Percentiles rank a stretch among this genome's conserved stretches.
Conservation (phyloP, 2,113 vertebrate genomes). For the Tonatia bakeri region DNA sequence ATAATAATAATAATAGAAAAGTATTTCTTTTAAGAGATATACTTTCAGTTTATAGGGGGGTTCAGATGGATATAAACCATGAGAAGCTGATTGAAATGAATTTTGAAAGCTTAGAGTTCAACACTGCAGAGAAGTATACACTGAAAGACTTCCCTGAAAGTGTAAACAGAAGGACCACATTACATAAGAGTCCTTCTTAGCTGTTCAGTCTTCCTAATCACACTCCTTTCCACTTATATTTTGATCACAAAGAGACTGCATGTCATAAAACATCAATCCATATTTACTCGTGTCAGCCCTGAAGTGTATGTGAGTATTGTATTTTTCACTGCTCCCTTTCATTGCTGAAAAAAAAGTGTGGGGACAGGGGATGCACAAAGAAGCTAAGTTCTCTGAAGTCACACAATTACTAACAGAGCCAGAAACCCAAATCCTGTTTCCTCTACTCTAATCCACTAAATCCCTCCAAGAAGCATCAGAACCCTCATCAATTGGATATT, state of each 20-base stretch:
- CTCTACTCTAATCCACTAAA: not conserved
- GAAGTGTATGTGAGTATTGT: not conserved
- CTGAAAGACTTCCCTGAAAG: not conserved
- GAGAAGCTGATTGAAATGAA: not conserved
- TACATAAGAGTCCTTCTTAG: not conserved
- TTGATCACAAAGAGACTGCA: not conserved
- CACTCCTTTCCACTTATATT: not conserved
- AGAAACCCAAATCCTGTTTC: conserved; percentile 31
- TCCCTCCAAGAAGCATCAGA: not conserved
- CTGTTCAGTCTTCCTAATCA: not conserved
- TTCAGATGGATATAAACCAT: not conserved
- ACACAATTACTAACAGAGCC: not conserved
- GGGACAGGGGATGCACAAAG: not conserved
- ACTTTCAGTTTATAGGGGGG: not conserved
- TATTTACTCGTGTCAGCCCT: not conserved
- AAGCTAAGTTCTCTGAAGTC: not conserved
- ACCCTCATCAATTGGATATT: not conserved
- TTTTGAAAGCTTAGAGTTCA: conserved; percentile 22
- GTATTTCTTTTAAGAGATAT: not conserved
- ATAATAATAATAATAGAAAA: conserved; percentile 1
- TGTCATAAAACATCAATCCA: not conserved
- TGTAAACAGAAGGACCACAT: not conserved
- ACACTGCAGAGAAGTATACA: not conserved
- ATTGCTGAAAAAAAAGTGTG: not conserved
- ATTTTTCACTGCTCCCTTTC: conserved; percentile 1